Conservation (phyloP, 37 sponge, comb jelly and placozoan genomes). For the Chondrilla cf. caribensis region DNA sequence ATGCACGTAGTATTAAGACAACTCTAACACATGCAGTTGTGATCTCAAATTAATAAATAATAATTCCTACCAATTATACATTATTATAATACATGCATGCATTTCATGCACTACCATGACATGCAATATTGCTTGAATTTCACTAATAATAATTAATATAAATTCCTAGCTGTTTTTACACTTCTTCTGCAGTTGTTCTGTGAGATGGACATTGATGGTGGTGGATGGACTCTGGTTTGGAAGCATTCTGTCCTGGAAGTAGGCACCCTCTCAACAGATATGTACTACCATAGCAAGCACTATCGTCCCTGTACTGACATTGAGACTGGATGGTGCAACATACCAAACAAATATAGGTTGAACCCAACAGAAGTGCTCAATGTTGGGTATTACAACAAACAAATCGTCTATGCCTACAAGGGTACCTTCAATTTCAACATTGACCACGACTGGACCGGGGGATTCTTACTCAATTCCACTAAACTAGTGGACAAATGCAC, state of each 20-base stretch:
- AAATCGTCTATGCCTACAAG: neutral
- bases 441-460: neutral
- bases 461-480: neutral
- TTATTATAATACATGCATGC: no score
- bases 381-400: neutral
- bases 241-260: neutral
- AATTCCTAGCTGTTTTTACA: no score
- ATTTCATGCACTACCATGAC: no score
- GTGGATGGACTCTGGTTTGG: slow-evolving; percentile 4
- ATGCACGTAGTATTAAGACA: no score
- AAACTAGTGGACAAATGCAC: neutral
- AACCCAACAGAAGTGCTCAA: neutral
- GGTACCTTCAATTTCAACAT: neutral
- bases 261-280: neutral
- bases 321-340: neutral
- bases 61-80: no score
- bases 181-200: no score
- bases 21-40: no score
- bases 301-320: neutral
- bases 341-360: neutral
- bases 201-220: neutral
- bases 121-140: no score
- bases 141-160: no score
- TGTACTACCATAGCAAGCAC: neutral
- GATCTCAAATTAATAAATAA: no score